Conservation (phyloP, 2,113 vertebrate genomes). For the Carollia perspicillata region DNA sequence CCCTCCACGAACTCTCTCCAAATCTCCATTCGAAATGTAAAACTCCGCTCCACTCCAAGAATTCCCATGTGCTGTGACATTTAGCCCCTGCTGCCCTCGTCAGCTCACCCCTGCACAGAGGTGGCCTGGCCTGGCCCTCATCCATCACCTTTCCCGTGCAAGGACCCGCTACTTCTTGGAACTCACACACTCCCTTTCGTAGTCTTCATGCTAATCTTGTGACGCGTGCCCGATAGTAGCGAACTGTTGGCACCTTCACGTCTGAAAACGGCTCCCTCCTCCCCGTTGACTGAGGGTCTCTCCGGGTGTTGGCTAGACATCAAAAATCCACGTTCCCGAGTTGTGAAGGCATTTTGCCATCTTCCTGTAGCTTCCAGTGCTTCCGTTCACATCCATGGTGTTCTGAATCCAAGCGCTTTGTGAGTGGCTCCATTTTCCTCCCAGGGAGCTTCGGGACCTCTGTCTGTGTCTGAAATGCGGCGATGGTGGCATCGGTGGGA, state of each 20-base stretch:
- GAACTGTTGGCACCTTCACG: neutral
- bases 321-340: neutral
- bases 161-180: neutral
- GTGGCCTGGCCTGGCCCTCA: too few relatives aligned
- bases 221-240: too few relatives aligned
- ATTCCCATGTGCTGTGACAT: rapidly evolving
- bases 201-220: rapidly evolving
- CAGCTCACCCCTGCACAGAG: neutral
- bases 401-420: neutral
- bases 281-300: neutral
- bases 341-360: neutral
- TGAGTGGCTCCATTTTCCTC: neutral
- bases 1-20: neutral
- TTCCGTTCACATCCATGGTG: rapidly evolving
- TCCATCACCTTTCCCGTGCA: neutral
- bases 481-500: neutral
- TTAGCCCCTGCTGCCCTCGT: neutral
- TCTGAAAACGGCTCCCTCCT: neutral
- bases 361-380: neutral
- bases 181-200: neutral
- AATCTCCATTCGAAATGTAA: rapidly evolving
- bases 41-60: too few relatives aligned
- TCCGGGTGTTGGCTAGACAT: neutral
- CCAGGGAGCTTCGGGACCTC: neutral
- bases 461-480: neutral